Evolutionary conservation across 2,113 vertebrate species (phyloP).

Genomic region (Perccottus glenii): DNA sequence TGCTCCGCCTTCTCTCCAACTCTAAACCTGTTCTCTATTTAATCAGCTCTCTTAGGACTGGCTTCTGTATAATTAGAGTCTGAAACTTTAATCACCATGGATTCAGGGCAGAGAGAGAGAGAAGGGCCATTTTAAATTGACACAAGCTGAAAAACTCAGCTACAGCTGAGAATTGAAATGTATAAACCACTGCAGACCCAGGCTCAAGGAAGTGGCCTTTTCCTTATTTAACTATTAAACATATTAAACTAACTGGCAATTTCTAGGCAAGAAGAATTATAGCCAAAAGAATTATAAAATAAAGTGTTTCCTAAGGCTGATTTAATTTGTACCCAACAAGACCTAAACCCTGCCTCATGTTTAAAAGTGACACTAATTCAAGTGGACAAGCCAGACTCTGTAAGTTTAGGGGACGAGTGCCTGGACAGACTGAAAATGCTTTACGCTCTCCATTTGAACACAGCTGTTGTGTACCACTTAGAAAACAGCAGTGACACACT

Average conservation of each 20-base stretch:
- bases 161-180: neutral
- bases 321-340: conserved; percentile 1
- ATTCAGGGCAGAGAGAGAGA: conserved; percentile 31
- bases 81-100: conserved; percentile 62
- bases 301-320: neutral
- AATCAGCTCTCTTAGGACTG: conserved; percentile 66
- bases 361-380: conserved; percentile 42
- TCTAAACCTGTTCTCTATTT: conserved; percentile 51
- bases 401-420: conserved; percentile 35
- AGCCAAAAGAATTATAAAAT: neutral
- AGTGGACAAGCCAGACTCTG: conserved; percentile 45
- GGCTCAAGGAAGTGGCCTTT: too few species aligned
- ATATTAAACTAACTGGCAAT: too few species aligned
- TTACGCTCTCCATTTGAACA: conserved; percentile 38
- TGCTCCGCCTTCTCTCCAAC: conserved; percentile 26
- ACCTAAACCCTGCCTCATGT: conserved; percentile 16
- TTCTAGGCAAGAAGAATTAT: too few species aligned
- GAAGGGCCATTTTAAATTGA: conserved; percentile 18
- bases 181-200: neutral
- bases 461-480: conserved; percentile 41
- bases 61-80: conserved; percentile 62
- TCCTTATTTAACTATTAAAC: too few species aligned
- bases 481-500: conserved; percentile 16
- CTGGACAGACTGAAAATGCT: conserved; percentile 32
- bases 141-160: conserved; percentile 17